Percentiles rank a stretch among this genome's conserved stretches.
phyloP scores from a whole-genome alignment of 2,888 invertebrate species.

The Epirrhoe alternata region DNA sequence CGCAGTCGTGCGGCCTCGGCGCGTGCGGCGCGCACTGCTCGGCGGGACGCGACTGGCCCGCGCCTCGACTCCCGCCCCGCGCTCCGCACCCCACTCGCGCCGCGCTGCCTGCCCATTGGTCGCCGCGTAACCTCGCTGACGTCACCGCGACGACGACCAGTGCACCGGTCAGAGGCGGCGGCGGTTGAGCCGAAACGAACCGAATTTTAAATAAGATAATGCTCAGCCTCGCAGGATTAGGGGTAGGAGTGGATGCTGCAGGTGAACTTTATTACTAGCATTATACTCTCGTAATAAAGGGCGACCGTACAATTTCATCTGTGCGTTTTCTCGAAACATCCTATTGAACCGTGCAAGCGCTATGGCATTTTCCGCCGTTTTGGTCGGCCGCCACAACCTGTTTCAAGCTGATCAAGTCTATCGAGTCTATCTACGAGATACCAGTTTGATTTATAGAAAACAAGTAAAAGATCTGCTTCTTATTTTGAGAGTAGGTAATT shows the following conservation, averaged over 20 bases:
- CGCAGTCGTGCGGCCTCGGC: conserved; percentile 51
- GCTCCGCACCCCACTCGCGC: conserved; percentile 45
- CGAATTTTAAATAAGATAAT: conserved; percentile 26
- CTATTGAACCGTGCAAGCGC: not conserved
- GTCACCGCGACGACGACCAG: conserved; percentile 64
- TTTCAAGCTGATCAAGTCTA: conserved; percentile 2
- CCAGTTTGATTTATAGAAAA: conserved; percentile 6
- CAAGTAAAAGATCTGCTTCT: conserved; percentile 1
- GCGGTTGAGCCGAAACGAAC: conserved; percentile 28
- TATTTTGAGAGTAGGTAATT: not conserved
- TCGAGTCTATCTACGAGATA: conserved; percentile 3
- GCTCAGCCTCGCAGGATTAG: conserved; percentile 4
- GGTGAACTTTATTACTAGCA: not conserved
- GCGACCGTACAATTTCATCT: not conserved
- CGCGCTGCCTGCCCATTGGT: conserved; percentile 60
- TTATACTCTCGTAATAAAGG: not conserved
- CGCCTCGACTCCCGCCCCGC: conserved; percentile 57
- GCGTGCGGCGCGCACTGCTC: conserved; percentile 67
- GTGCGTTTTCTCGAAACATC: not conserved
- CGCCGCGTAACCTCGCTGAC: conserved; percentile 71
- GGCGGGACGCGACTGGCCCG: conserved; percentile 71
- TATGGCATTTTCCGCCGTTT: conserved; percentile 12
- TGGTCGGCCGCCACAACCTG: conserved; percentile 1
- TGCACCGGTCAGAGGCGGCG: conserved; percentile 38
- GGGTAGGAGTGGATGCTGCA: conserved; percentile 13